These are phyloP conservation scores for Sebastes iracundus DNA, from an alignment of 2,797 vertebrate species.

Conservation along the genomic window DNA sequence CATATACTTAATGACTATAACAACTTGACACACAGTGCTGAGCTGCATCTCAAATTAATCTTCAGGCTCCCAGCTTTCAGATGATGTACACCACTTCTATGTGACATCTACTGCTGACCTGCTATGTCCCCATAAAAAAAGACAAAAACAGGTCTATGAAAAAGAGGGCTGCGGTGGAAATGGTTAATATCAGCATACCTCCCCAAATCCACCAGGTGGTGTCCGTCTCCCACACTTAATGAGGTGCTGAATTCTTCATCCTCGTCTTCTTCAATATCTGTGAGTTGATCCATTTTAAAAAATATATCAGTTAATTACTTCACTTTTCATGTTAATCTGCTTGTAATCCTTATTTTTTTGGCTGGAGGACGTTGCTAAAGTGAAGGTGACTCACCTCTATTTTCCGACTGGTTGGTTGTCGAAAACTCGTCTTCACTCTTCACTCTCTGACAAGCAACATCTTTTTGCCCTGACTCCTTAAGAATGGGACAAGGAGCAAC, in stretches of 20 bases:
- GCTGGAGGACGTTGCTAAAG: not conserved
- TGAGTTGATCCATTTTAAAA: not conserved
- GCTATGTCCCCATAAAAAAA: no score
- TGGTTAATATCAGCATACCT: conserved; percentile 27
- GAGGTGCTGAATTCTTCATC: conserved; percentile 33
- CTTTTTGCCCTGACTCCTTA: not conserved
- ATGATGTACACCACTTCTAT: no score
- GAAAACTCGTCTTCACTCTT: not conserved
- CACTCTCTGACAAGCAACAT: not conserved
- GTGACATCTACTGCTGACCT: no score
- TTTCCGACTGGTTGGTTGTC: not conserved
- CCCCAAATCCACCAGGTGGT: conserved; percentile 56
- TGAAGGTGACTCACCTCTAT: conserved; percentile 1
- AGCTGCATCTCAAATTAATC: no score
- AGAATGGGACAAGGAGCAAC: not conserved
- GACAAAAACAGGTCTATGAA: no score
- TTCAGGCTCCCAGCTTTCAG: no score
- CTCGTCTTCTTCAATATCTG: conserved; percentile 6
- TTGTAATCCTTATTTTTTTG: not conserved
- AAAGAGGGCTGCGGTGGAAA: not conserved
- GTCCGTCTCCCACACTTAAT: conserved; percentile 49
- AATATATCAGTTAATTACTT: not conserved
- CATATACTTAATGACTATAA: no score
- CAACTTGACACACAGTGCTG: no score
- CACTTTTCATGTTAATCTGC: not conserved